Percentiles rank a stretch among this genome's conserved stretches.
These are phyloP conservation scores for Musca domestica DNA, from an alignment of 1,140 invertebrate species.

Conservation along the genomic window DNA sequence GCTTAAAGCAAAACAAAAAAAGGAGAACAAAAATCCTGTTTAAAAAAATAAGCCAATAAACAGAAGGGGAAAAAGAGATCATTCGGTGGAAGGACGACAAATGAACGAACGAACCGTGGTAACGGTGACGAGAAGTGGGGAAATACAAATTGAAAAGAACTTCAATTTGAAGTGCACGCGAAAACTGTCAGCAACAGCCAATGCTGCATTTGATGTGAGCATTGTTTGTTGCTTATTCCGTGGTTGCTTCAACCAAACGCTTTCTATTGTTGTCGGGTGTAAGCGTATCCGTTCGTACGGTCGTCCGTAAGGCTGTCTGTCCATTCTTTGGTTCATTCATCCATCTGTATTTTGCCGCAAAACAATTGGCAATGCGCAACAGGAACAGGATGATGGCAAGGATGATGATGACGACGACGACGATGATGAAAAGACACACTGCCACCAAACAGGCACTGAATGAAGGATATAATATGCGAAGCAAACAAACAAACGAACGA, in stretches of 20 bases:
- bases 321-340: not conserved
- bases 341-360: constrained; percentile 15
- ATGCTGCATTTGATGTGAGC: constrained; percentile 27
- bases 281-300: too few relatives aligned
- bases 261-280: constrained; percentile 8
- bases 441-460: not conserved
- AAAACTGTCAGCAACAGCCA: constrained; percentile 24
- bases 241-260: not conserved
- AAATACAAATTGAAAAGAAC: constrained; percentile 21
- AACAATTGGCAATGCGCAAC: constrained; percentile 25
- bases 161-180: constrained; percentile 24
- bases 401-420: constrained; percentile 1
- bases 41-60: not conserved
- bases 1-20: not conserved
- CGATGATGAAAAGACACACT: constrained; percentile 8
- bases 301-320: too few relatives aligned
- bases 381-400: constrained; percentile 20
- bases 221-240: constrained; percentile 12
- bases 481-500: not conserved
- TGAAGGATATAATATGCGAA: not conserved
- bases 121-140: not conserved
- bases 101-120: too few relatives aligned
- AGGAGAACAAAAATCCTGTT: not conserved
- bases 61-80: not conserved
- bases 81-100: too few relatives aligned